These are phyloP conservation scores for Oryzias celebensis DNA, from an alignment of 2,113 vertebrate species.

Conservation along the genomic window DNA sequence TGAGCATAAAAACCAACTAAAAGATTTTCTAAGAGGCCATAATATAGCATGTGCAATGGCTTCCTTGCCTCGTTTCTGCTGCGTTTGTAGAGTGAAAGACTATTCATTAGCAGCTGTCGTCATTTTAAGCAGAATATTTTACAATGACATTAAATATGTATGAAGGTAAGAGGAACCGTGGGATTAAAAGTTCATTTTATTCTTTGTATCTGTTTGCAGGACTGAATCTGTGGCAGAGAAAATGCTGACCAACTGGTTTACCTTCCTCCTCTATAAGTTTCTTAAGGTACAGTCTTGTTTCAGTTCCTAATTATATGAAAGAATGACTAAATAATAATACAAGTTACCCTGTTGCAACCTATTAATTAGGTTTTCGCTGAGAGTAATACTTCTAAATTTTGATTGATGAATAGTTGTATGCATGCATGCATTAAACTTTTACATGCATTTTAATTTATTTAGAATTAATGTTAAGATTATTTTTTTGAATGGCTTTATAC, in stretches of 20 bases:
- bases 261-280: slow-evolving; percentile 75
- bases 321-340: background rate
- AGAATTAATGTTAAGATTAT: too few species aligned
- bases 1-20: slow-evolving; percentile 61
- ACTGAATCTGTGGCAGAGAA: slow-evolving; percentile 76
- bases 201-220: slow-evolving; percentile 54
- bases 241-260: slow-evolving; percentile 77
- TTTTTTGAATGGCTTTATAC: too few species aligned
- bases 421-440: too few species aligned
- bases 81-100: slow-evolving; percentile 59
- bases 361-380: too few species aligned
- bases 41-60: slow-evolving; percentile 40
- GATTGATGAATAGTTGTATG: too few species aligned
- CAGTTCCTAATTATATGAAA: background rate
- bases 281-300: slow-evolving; percentile 61
- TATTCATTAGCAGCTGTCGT: slow-evolving; percentile 58
- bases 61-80: slow-evolving; percentile 51
- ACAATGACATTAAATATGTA: slow-evolving; percentile 58
- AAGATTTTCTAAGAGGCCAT: slow-evolving; percentile 61
- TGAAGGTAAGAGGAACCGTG: slow-evolving; percentile 43
- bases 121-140: slow-evolving; percentile 54
- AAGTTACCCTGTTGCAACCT: background rate
- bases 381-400: too few species aligned
- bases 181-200: slow-evolving; percentile 44
- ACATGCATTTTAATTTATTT: too few species aligned